Base-by-base conservation (phyloP, 2,888 invertebrate species). In the Muscina levida region DNA sequence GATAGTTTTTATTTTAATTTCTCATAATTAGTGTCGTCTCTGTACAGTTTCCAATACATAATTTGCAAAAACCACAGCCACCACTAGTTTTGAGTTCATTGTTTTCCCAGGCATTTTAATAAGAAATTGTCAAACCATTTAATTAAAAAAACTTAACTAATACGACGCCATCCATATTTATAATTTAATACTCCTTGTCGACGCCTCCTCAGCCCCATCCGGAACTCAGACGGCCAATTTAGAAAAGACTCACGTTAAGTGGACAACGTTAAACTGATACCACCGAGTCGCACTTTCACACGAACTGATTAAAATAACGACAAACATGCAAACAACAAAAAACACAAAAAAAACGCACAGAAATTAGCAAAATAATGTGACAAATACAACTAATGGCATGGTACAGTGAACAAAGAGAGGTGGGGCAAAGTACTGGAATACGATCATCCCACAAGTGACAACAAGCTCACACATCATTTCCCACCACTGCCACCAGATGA, bases 91-190 rank as follows among this genome's bases (percentile, higher is more conserved):
- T 59, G 56, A 75, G 77, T 81, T 81, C 72, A 75, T 77, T 75
- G 72, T 81, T 85, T 85, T 85, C 85, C 85, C 85, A 85, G 84
- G 85, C 85, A 85, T 84, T 85, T 85, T 84, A 85, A 85, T 85
- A 84, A 85, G 84, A 80, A 83, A 82, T 73, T 84, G 85, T 85
- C 83, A 84, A 84, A 84, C 83, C 83, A 83, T 82, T 85, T 85
- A 83, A 85, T 84, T 85, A 84, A 85, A n/a, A n/a, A n/a, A 85
- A 81, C 59, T 74, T 56, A 77, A 81, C 81, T 42, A 72, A 71
- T 26, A 53, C 74, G 77, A 81, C 77, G 73, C 77, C 73, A 74
- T 19, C 53, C 67, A 59, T 24, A 31, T 31, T 31, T 31, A 53
- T 24, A 53, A 53, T 57, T 31, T 22, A 39, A 24, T 53, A 26